These are phyloP conservation scores for Lepilemur ruficaudatus DNA, from an alignment of 2,797 vertebrate genomes.

Conservation along the genomic window DNA sequence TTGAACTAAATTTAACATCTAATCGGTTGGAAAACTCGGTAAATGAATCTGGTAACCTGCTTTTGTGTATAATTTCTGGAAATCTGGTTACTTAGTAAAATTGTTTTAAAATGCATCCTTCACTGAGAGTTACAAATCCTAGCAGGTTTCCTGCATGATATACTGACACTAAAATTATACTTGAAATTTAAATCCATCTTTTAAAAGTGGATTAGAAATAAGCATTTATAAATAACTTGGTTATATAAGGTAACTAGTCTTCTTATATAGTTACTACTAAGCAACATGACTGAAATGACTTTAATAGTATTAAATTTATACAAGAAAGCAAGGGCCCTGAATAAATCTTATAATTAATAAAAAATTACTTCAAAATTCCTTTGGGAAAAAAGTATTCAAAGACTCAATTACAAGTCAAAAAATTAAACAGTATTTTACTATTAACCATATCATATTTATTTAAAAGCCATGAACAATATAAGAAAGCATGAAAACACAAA, in stretches of 20 bases:
- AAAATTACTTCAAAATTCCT: background rate
- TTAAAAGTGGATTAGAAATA: background rate
- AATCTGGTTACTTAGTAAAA: background rate
- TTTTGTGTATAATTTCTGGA: background rate
- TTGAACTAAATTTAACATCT: background rate
- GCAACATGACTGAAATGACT: background rate
- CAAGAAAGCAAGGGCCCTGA: background rate
- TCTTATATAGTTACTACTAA: background rate
- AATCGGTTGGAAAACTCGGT: background rate
- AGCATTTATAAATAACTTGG: background rate
- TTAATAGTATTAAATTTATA: background rate
- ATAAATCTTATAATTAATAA: background rate
- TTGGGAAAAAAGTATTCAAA: background rate
- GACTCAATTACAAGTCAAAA: background rate
- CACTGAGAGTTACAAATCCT: background rate
- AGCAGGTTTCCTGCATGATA: background rate
- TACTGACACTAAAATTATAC: background rate
- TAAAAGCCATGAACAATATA: slow-evolving; percentile 27
- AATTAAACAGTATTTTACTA: background rate
- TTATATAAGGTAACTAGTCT: background rate
- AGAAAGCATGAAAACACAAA: background rate
- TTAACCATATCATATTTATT: slow-evolving; percentile 51
- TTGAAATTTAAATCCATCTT: slow-evolving; percentile 2
- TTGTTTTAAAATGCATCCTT: background rate
- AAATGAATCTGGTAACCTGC: background rate